A percentile compares a stretch with the other conserved stretches of the same genome.
phyloP scores from a whole-genome alignment of 92 coral and sea anemone genomes.

The Palythoa grandis region DNA sequence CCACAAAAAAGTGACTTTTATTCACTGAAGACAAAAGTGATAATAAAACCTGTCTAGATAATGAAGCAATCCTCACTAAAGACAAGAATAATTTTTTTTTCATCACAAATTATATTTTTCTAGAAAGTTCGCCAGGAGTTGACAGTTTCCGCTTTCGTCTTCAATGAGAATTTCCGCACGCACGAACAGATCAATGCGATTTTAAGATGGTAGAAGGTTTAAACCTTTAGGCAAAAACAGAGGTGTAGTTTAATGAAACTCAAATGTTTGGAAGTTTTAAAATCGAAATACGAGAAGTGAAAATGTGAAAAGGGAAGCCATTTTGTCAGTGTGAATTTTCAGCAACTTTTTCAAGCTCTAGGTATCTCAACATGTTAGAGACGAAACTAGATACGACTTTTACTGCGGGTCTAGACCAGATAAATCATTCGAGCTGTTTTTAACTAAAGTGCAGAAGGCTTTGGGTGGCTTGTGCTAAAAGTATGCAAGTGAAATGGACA shows the following conservation, averaged over 20 bases:
- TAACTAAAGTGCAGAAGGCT: no score
- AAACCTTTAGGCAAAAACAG: neutral
- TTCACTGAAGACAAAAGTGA: neutral
- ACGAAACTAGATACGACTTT: no score
- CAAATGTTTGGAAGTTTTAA: neutral
- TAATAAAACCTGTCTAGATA: neutral
- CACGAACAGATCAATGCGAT: neutral
- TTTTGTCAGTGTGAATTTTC: neutral
- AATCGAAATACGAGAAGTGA: neutral
- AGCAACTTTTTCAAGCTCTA: no score
- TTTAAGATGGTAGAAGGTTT: neutral
- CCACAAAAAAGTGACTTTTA: constrained; percentile 7
- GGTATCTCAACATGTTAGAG: no score
- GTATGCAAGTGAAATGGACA: no score
- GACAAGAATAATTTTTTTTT: neutral
- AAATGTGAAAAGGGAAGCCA: neutral
- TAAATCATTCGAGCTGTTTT: no score
- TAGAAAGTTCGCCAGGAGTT: neutral
- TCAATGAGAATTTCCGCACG: neutral
- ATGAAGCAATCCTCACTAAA: neutral
- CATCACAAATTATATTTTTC: neutral
- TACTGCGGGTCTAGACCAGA: no score
- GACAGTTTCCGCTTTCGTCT: constrained; percentile 8
- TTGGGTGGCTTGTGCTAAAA: no score
- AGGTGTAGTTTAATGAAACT: neutral